Evolutionary conservation across 2,888 invertebrate genomes (phyloP), one percentile per base, ranked within the genome.

Genomic region (Melieria omissa): DNA sequence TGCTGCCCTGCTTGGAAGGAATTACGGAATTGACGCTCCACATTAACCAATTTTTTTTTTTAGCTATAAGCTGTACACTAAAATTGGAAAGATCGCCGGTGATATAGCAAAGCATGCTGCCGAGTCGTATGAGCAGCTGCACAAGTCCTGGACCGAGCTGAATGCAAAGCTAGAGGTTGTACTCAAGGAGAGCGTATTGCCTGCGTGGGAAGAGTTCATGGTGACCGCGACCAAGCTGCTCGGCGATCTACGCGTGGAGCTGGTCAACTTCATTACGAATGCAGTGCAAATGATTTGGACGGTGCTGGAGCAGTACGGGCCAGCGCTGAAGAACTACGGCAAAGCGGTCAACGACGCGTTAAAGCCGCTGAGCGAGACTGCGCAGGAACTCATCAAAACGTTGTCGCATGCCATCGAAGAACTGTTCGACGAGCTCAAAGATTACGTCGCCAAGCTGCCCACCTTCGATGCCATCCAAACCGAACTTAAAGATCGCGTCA

Each of bases 361-460:
- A 8, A 87, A 87, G 55, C 85, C 86, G 5, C 14, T 85, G 0
- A 67, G 75, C 49, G 86, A 88, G 49, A 78, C 88, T 0, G 78
- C 82, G 0, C 83, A 87, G 8, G 88, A 89, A 65, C 58, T 90
- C 0, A 73, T 79, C 7, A 88, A 89, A 62, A 81, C 87, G 0
- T 68, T 90, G 4, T 49, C 77, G 0, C 75, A 81, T 45, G 77
- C 81, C 9, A 16, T 75, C 6, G 82, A 83, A 1, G 83, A 85
- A 41, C 9, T 86, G 0, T 10, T 76, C 0, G 74, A 76, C 2
- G 82, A 85, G 5, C n/a, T 84, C 0, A 80, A 86, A 7, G 88
- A 90, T 65, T 90, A 90, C 77, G 71, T 90, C 9, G 88, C 89
- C 69, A 88, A 89, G 5, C 79, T 91, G 7, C 91, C 91, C 7